phyloP scores from a whole-genome alignment of 2,888 invertebrate genomes.

The Hybos culiciformis region DNA sequence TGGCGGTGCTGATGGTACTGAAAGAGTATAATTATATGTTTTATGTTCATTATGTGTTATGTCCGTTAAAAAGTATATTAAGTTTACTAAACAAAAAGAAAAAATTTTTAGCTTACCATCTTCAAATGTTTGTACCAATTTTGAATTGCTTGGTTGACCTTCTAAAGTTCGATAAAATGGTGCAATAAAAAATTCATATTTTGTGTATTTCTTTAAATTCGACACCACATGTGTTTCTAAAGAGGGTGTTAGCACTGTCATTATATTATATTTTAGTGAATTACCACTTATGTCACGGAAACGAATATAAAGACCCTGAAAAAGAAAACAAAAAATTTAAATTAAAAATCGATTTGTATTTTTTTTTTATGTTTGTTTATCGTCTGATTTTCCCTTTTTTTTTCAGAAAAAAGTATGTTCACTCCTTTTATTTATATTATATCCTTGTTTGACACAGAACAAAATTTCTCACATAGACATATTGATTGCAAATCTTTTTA shows the following conservation, averaged over 20 bases:
- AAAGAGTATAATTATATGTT: not conserved
- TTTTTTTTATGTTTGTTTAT: too few species aligned
- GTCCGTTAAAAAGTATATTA: not conserved
- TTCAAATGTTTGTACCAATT: constrained; percentile 71
- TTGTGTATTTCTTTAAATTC: constrained; percentile 63
- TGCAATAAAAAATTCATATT: constrained; percentile 76
- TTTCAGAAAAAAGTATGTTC: too few species aligned
- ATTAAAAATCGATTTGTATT: not conserved
- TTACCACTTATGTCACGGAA: constrained; percentile 49
- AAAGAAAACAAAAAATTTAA: not conserved
- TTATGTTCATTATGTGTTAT: not conserved
- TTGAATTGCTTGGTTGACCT: constrained; percentile 86
- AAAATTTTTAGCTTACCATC: constrained; percentile 44
- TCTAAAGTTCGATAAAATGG: constrained; percentile 77
- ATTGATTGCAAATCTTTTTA: not conserved
- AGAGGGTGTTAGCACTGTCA: constrained; percentile 46
- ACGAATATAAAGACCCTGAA: constrained; percentile 50
- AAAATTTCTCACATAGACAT: not conserved
- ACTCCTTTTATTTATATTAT: too few species aligned
- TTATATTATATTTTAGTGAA: constrained; percentile 48
- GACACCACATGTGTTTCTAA: constrained; percentile 53
- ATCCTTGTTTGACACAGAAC: not conserved
- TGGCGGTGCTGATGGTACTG: constrained; percentile 64
- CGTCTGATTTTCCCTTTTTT: too few species aligned
- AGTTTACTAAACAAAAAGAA: not conserved